Evolutionary conservation across 2,888 invertebrate genomes (phyloP), one percentile per base, ranked within the genome.

Genomic region (Scaptomyza polygonia): DNA sequence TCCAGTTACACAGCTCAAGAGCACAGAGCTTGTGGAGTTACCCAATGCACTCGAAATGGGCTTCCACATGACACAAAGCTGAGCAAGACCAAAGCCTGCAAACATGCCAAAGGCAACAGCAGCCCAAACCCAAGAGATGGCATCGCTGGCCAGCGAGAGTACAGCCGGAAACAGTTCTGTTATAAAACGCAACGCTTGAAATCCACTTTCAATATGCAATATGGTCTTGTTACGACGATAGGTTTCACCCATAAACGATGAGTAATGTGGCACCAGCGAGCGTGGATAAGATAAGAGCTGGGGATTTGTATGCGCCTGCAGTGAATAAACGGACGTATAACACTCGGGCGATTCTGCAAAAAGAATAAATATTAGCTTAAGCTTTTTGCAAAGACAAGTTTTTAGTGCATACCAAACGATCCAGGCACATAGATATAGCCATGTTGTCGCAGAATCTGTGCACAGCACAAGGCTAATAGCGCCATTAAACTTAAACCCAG

Each of bases 121-220:
- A 0, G 96, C 95, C 97, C 97, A 98, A 73, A 96, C 95, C 53
- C 97, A 96, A 0, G 97, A 97, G 5, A 97, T 92, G 89, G 94
- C 93, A 61, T 95, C 94, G 43, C 95, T 93, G 0, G 97, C 91
- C 25, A 96, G 92, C 0, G 97, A 96, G 29, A 97, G 93, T 0
- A 96, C 96, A 0, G 97, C 96, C 0, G 97, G 97, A 72, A 97
- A 95, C n/a, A 97, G 91, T 92, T 97, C 97, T n/a, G 97, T 97
- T 11, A 97, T 95, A 61, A 97, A 93, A 63, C 97, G 94, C 59
- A 97, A 91, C 0, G 95, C 96, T 91, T 97, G 97, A 92, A 97
- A 97, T 14, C 96, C 96, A 88, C 96, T 96, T 72, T 95, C 93
- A 3, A 92, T 88, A 16, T 93, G 92, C 7, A 77, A 56, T 3